Base-by-base conservation (phyloP, 2,113 vertebrate species). In the Xiphias gladius region DNA sequence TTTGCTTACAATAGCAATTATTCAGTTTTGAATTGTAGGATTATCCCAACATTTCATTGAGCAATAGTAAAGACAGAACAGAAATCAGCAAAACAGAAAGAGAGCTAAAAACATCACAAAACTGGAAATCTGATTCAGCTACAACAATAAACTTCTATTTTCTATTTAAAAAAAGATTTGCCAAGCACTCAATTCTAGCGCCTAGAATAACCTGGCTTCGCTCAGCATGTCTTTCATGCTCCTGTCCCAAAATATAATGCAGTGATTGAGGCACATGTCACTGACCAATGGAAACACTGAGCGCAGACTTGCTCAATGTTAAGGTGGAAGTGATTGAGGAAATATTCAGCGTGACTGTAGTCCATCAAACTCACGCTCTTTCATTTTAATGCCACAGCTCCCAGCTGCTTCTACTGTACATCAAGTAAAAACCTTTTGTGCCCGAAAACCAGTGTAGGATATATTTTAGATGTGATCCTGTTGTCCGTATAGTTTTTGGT, bases 71-170 rank as follows among this genome's bases (percentile, higher is more conserved):
- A n/a, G n/a, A n/a, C n/a, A n/a, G n/a, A n/a, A n/a, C n/a, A n/a
- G n/a, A n/a, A n/a, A n/a, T n/a, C n/a, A n/a, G n/a, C n/a, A n/a
- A n/a, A n/a, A n/a, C 1, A 59, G 48, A 55, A 41, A 75, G 10
- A 65, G n/a, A 10, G 11, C 14, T 50, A 22, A 54, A 63, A 58
- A 50, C n/a, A 13, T n/a, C 39, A 32, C 37, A 76, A 28, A 58
- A 73, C 41, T 35, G 73, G 17, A 35, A 64, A 72, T 65, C 28
- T 39, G n/a, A 80, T 78, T 80, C 3, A 22, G 35, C 73, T 73
- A 74, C 39, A 77, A 83, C 19, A 83, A 78, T 26, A 30, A 80
- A 72, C 57, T 17, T 74, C 12, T 69, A 63, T 65, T 41, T 69
- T 66, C 0, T 80, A 70, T 43, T 24, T 32, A n/a, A 80, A 76